Percentiles rank a stretch among this genome's conserved stretches.
These are phyloP conservation scores for Saccopteryx leptura DNA, from an alignment of 2,113 vertebrate species.

Conservation along the genomic window DNA sequence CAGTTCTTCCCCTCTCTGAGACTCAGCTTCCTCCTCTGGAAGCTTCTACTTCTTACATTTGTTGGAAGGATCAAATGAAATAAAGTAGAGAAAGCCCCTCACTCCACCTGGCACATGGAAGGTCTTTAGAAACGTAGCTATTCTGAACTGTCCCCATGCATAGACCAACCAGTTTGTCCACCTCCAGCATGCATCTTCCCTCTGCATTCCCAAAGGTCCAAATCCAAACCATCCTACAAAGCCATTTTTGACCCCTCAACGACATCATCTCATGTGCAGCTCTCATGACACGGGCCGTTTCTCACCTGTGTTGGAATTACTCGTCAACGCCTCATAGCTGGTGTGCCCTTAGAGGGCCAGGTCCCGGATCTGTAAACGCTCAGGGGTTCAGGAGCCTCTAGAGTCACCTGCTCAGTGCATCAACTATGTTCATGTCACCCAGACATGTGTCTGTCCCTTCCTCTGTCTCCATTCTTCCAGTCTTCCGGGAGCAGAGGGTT, in stretches of 20 bases:
- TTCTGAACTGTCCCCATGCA: neutral
- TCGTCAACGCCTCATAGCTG: too few relatives aligned
- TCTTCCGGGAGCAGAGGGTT: neutral
- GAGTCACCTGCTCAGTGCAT: neutral
- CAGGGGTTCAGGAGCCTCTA: neutral
- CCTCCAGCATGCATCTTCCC: rapidly evolving
- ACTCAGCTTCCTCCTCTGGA: neutral
- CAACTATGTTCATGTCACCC: neutral
- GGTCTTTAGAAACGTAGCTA: neutral
- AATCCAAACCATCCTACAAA: neutral
- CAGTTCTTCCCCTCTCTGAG: neutral
- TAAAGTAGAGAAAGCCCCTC: neutral
- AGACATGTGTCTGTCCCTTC: neutral
- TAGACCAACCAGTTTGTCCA: neutral
- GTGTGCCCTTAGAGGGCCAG: too few relatives aligned
- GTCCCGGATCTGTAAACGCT: neutral
- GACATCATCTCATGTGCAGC: neutral
- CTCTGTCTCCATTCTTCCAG: neutral
- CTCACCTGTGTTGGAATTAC: neutral
- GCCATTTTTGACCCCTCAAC: neutral
- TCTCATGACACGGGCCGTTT: neutral
- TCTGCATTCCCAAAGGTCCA: neutral
- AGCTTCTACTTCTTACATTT: neutral
- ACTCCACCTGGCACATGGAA: rapidly evolving
- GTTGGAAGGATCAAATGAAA: neutral